Percentiles rank a stretch among this genome's conserved stretches.
Evolutionary conservation across 2,797 vertebrate species (phyloP).

Genomic region (Pseudochirops corinnae): DNA sequence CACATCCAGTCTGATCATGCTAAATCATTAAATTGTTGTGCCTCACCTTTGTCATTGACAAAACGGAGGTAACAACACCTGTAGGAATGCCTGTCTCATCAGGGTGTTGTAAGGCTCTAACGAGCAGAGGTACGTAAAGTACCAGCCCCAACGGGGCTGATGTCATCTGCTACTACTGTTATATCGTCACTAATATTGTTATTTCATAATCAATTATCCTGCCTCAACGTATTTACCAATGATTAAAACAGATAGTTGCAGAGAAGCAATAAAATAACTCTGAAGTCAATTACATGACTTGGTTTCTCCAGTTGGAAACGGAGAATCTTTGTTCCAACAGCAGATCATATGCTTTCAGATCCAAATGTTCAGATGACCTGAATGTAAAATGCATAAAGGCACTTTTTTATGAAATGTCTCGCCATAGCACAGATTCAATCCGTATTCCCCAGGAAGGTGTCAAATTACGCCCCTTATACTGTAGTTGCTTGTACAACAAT

Average conservation of each 20-base stretch:
- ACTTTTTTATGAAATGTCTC: neutral
- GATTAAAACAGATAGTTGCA: constrained; percentile 32
- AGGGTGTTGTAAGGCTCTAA: neutral
- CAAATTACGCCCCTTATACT: neutral
- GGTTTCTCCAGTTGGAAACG: constrained; percentile 35
- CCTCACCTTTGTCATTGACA: neutral
- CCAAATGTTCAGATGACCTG: constrained; percentile 10
- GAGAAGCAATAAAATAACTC: constrained; percentile 21
- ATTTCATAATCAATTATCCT: constrained; percentile 56
- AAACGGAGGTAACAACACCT: neutral
- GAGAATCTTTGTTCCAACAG: neutral
- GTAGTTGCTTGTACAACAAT: neutral
- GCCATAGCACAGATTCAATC: neutral
- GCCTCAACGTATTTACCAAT: constrained; percentile 59
- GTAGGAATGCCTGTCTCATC: neutral
- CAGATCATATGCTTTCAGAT: neutral
- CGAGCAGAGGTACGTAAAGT: neutral
- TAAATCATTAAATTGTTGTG: neutral
- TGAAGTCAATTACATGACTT: neutral
- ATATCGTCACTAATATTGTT: constrained; percentile 21
- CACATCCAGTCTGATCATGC: neutral
- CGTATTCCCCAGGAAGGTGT: neutral
- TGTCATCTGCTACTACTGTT: neutral
- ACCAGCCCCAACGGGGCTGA: neutral
- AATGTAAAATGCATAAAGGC: constrained; percentile 9